Conservation (phyloP, 2,888 invertebrate genomes). For the Xanthorhoe spadicearia region DNA sequence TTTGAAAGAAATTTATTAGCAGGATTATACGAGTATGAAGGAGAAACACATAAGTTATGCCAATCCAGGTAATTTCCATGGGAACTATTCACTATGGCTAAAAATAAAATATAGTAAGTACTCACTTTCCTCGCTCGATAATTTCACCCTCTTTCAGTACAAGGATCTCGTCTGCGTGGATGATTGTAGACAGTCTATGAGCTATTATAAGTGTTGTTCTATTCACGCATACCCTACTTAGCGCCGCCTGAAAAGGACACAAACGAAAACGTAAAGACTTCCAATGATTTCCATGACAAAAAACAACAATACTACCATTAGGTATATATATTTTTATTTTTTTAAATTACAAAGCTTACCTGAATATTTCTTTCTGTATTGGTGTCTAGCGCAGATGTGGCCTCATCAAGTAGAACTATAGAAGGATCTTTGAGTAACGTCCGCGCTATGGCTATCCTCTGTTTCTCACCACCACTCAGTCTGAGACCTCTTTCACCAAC, state of each 20-base stretch:
- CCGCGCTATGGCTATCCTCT: conserved; percentile 97
- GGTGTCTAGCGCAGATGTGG: conserved; percentile 97
- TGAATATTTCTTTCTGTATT: conserved; percentile 97
- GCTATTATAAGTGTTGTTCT: conserved; percentile 97
- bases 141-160: conserved; percentile 96
- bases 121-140: conserved; percentile 92
- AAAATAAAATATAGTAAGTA: conserved; percentile 30
- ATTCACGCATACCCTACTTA: conserved; percentile 91
- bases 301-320: not conserved
- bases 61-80: no score
- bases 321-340: not conserved
- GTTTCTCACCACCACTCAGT: conserved; percentile 98
- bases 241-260: conserved; percentile 84
- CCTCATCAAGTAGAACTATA: conserved; percentile 97
- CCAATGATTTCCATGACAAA: not conserved
- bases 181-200: conserved; percentile 96
- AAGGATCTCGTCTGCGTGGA: conserved; percentile 97
- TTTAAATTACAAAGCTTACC: conserved; percentile 57
- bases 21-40: no score
- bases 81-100: no score
- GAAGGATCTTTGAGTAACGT: conserved; percentile 96
- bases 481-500: conserved; percentile 98
- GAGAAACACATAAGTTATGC: no score
- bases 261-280: no score
- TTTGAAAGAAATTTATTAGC: no score